phyloP scores from a whole-genome alignment of 2,797 vertebrate genomes.

The Phrynocephalus forsythii region DNA sequence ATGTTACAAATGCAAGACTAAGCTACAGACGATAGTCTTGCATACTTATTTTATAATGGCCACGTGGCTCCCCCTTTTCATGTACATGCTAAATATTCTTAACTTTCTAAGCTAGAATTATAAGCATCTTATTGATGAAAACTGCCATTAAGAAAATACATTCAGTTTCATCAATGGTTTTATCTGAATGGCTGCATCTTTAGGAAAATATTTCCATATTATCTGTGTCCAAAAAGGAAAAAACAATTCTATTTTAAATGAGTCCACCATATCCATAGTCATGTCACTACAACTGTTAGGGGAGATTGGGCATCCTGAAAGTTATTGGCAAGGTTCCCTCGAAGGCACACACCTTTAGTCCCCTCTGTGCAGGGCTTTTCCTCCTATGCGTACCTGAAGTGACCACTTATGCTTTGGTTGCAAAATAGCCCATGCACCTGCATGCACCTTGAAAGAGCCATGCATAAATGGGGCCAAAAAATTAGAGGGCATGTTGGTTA shows the following conservation, averaged over 20 bases:
- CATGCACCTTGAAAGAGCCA: too few species aligned
- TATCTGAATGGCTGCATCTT: neutral
- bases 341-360: too few species aligned
- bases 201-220: neutral
- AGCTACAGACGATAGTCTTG: too few species aligned
- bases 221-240: neutral
- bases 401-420: too few species aligned
- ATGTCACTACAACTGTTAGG: neutral
- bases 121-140: neutral
- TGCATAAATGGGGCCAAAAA: too few species aligned
- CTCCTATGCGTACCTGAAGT: too few species aligned
- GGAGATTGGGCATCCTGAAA: neutral
- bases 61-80: too few species aligned
- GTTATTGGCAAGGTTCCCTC: neutral
- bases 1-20: too few species aligned
- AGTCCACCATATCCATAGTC: neutral
- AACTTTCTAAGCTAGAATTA: neutral
- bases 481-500: too few species aligned
- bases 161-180: neutral
- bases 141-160: neutral
- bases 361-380: too few species aligned
- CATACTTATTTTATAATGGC: too few species aligned
- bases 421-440: too few species aligned
- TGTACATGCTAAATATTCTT: slow-evolving; percentile 3
- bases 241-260: neutral